These are phyloP conservation scores for Nemoura dubitans DNA, from an alignment of 2,888 invertebrate species.

Conservation along the genomic window DNA sequence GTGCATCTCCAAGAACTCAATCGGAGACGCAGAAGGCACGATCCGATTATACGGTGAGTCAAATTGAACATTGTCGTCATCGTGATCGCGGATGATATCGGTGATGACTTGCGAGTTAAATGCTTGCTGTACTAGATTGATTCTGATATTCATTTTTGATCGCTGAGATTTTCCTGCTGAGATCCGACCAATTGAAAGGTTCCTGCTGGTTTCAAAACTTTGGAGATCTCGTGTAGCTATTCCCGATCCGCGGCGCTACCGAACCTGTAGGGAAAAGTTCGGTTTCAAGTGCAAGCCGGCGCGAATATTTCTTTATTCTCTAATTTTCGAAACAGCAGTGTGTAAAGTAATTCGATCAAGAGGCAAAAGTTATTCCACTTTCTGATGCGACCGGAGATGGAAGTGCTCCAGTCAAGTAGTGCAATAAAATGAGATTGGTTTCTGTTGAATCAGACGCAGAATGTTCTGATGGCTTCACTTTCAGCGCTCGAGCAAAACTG, in stretches of 20 bases:
- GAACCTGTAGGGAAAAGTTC: neutral
- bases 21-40: conserved; percentile 89
- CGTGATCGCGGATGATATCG: too few species aligned
- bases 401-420: conserved; percentile 36
- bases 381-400: conserved; percentile 14
- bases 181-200: neutral
- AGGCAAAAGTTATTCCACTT: conserved; percentile 36
- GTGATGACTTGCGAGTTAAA: too few species aligned
- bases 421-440: conserved; percentile 48
- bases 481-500: neutral
- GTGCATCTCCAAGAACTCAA: conserved; percentile 92
- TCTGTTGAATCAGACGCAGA: conserved; percentile 40
- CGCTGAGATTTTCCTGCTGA: neutral
- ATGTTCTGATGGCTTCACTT: conserved; percentile 22
- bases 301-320: conserved; percentile 30
- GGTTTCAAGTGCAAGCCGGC: neutral
- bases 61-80: neutral
- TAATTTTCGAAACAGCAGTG: conserved; percentile 34
- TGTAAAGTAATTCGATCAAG: conserved; percentile 40
- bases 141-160: neutral
- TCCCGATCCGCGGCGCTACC: neutral
- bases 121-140: neutral
- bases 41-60: conserved; percentile 87
- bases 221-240: neutral
- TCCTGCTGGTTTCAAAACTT: neutral